Percentiles rank a stretch among this genome's conserved stretches.
These are phyloP conservation scores for Metaphire vulgaris DNA, from an alignment of 1,140 invertebrate genomes.

Conservation along the genomic window DNA sequence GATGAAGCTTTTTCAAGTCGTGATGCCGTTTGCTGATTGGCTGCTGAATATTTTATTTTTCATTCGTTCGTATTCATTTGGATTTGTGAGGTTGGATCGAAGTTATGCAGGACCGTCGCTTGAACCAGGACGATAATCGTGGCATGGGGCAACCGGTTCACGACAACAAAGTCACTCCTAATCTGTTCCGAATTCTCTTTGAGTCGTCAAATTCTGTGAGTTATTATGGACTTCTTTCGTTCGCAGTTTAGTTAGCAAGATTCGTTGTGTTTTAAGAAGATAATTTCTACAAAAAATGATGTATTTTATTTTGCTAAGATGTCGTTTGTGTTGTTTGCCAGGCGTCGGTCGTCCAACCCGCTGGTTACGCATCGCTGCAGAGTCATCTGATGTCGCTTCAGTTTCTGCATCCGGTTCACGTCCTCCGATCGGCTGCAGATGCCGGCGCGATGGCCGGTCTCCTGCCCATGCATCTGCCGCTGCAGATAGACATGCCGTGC, in stretches of 20 bases:
- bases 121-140: conserved; percentile 88
- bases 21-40: too few relatives aligned
- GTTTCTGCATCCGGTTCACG: conserved; percentile 61
- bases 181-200: conserved; percentile 41
- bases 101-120: conserved; percentile 82
- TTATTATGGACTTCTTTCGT: too few relatives aligned
- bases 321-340: too few relatives aligned
- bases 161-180: conserved; percentile 63
- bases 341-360: conserved; percentile 25
- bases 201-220: conserved; percentile 34
- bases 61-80: too few relatives aligned
- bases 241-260: too few relatives aligned
- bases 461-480: conserved; percentile 43
- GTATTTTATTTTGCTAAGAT: too few relatives aligned
- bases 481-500: conserved; percentile 54
- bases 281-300: too few relatives aligned
- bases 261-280: too few relatives aligned
- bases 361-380: conserved; percentile 59
- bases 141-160: conserved; percentile 82
- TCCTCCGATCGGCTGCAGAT: conserved; percentile 37
- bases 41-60: too few relatives aligned
- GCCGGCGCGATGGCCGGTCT: conserved; percentile 35
- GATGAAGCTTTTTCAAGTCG: too few relatives aligned
- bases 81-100: conserved; percentile 74
- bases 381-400: conserved; percentile 60